Conservation (phyloP, 2,113 vertebrate genomes). For the Gymnobelideus leadbeateri region DNA sequence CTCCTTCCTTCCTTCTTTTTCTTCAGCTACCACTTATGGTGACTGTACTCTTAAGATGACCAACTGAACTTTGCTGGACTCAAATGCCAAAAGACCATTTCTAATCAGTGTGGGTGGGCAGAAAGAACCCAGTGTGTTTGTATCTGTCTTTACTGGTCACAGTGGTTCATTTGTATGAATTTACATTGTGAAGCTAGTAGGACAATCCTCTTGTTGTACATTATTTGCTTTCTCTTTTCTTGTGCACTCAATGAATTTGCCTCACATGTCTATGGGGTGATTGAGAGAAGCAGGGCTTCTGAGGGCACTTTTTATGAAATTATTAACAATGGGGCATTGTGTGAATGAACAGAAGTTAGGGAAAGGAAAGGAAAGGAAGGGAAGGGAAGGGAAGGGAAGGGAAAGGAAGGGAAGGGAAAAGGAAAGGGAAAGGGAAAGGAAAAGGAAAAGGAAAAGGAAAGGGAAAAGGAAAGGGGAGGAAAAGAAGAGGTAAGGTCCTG, state of each 20-base stretch:
- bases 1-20: background rate
- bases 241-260: conserved; percentile 1
- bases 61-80: background rate
- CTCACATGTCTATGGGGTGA: conserved; percentile 47
- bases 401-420: background rate
- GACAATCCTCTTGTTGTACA: background rate
- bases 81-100: background rate
- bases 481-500: background rate
- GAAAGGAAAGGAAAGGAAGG: background rate
- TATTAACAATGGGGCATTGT: conserved; percentile 68
- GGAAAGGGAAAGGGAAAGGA: too few species aligned
- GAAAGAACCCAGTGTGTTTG: background rate
- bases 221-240: conserved; percentile 14
- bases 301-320: conserved; percentile 9
- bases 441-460: background rate
- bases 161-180: conserved; percentile 30
- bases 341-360: background rate
- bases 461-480: too few species aligned
- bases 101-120: background rate
- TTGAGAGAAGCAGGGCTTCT: background rate
- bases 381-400: background rate
- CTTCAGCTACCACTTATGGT: background rate
- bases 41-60: background rate
- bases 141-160: background rate
- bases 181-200: background rate